A percentile compares a stretch with the other conserved stretches of the same genome.
These are phyloP conservation scores for Euura lappo DNA, from an alignment of 1,140 invertebrate genomes.

Conservation along the genomic window DNA sequence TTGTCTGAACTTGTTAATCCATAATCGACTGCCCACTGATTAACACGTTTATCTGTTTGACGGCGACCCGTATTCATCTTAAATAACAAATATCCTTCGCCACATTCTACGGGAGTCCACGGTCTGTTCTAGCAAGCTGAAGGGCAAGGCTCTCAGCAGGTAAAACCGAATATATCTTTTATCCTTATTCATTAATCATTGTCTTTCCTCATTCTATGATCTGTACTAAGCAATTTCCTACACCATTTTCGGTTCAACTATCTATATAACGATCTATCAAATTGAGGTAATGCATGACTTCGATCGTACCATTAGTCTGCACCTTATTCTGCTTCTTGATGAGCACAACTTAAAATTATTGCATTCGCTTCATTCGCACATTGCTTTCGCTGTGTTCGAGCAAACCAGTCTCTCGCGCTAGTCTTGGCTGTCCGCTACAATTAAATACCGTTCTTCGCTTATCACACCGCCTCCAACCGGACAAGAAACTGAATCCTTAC, in stretches of 20 bases:
- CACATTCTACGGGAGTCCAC: conserved; percentile 58
- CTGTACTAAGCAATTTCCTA: background rate
- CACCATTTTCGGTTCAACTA: conserved; percentile 14
- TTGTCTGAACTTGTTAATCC: background rate
- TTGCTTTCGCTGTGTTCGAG: conserved; percentile 11
- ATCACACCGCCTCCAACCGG: too few species aligned
- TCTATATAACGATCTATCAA: background rate
- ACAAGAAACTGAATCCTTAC: too few species aligned
- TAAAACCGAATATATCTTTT: conserved; percentile 64
- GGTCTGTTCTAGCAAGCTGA: conserved; percentile 79
- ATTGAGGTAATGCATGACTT: background rate
- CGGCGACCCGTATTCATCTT: conserved; percentile 20
- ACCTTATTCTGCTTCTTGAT: too few species aligned
- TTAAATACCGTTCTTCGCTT: too few species aligned
- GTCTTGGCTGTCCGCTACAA: too few species aligned
- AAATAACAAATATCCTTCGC: conserved; percentile 50
- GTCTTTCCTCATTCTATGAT: conserved; percentile 10
- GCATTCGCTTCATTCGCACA: conserved; percentile 12
- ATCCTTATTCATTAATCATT: conserved; percentile 41
- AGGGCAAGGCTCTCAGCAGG: conserved; percentile 80
- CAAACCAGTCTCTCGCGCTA: background rate
- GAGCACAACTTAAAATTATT: too few species aligned
- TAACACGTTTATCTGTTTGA: conserved; percentile 13
- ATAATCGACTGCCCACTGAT: conserved; percentile 7
- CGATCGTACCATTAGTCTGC: conserved; percentile 6